phyloP scores from a whole-genome alignment of 1,140 invertebrate genomes.

The Drosophila repletoides region DNA sequence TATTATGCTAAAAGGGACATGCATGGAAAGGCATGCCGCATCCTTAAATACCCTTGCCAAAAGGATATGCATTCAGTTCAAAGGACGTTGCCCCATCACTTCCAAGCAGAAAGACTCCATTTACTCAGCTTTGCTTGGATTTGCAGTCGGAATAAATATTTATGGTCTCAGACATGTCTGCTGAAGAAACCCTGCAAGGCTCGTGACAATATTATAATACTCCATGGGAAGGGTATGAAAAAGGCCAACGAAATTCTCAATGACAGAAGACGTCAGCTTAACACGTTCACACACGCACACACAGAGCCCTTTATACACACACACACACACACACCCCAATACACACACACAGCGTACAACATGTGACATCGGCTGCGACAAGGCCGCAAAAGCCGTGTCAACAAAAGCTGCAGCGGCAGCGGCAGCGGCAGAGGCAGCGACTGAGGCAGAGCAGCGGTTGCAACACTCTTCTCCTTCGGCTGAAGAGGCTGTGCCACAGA shows the following conservation, averaged over 20 bases:
- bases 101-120: no score
- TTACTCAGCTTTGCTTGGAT: no score
- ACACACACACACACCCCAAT: conserved; percentile 6
- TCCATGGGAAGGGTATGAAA: no score
- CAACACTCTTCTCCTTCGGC: background rate
- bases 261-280: conserved; percentile 62
- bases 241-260: conserved; percentile 50
- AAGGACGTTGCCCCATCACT: no score
- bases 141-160: no score
- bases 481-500: conserved; percentile 33
- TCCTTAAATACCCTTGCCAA: no score
- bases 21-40: no score
- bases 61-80: no score
- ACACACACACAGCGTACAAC: conserved; percentile 44
- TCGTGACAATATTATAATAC: no score
- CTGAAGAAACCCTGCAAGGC: no score
- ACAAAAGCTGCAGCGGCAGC: conserved; percentile 54
- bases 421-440: conserved; percentile 9
- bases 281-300: conserved; percentile 51
- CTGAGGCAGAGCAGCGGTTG: background rate
- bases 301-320: conserved; percentile 30
- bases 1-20: conserved; percentile 51
- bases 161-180: no score
- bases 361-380: conserved; percentile 75
- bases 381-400: conserved; percentile 72